phyloP scores from a whole-genome alignment of 2,113 vertebrate genomes.

The Oreochromis niloticus region DNA sequence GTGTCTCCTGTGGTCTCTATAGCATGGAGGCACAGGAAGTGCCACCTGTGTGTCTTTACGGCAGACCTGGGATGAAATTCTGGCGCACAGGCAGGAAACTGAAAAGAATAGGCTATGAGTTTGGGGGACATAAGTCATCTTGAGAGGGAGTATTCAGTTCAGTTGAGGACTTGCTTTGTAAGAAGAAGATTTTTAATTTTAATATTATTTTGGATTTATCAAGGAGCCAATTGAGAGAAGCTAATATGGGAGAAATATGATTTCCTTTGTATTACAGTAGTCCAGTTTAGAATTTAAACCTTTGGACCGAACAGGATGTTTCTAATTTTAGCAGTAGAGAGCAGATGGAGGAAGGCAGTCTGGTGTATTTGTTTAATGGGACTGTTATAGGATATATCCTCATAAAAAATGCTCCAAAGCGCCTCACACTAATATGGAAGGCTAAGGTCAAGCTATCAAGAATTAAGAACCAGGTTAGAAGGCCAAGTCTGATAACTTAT shows the following conservation, averaged over 20 bases:
- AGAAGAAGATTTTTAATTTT: not conserved
- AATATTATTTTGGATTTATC: not conserved
- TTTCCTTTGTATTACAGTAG: not conserved
- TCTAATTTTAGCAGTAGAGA: not conserved
- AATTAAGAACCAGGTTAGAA: not conserved
- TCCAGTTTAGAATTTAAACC: not conserved
- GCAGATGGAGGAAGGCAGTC: not conserved
- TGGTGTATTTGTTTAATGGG: not conserved
- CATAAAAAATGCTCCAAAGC: not conserved
- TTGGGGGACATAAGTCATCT: not conserved
- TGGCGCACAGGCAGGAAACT: not conserved
- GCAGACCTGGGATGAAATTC: not conserved
- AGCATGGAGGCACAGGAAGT: not conserved
- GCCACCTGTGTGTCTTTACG: not conserved
- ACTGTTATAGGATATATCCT: not conserved
- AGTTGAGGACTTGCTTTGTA: not conserved
- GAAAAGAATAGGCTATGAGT: not conserved
- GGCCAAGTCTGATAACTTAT: not conserved
- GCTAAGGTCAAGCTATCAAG: not conserved
- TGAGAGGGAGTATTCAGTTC: not conserved
- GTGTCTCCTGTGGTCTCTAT: not conserved
- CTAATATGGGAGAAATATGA: not conserved
- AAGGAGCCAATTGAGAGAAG: not conserved
- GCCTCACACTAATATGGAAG: not conserved
- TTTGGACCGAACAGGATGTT: not conserved